phyloP scores from a whole-genome alignment of 1,140 invertebrate genomes.

The Galleria mellonella region DNA sequence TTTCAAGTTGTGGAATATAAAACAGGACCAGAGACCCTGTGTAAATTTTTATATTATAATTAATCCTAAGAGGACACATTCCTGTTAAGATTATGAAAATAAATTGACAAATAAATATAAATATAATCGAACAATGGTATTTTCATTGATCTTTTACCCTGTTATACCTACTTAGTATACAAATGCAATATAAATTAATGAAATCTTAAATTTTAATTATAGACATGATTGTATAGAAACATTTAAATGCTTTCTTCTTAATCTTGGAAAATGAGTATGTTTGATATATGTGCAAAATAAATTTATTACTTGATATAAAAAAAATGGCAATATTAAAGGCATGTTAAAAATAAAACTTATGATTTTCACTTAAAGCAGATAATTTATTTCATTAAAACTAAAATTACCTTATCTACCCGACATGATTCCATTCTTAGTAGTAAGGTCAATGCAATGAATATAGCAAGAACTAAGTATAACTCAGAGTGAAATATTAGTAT shows the following conservation, averaged over 20 bases:
- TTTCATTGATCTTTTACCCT: too few relatives aligned
- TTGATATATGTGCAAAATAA: background rate
- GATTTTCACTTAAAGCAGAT: constrained; percentile 48
- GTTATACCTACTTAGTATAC: too few relatives aligned
- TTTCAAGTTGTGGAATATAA: too few relatives aligned
- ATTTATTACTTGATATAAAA: background rate
- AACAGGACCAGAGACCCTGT: too few relatives aligned
- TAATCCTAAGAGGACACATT: constrained; percentile 45
- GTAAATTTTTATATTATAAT: constrained; percentile 3
- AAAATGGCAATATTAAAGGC: background rate
- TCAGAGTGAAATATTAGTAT: constrained; percentile 41
- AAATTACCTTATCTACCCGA: constrained; percentile 51
- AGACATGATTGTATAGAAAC: too few relatives aligned
- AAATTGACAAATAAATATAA: constrained; percentile 29
- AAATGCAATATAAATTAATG: too few relatives aligned
- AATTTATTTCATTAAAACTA: constrained; percentile 61
- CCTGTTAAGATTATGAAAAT: constrained; percentile 27
- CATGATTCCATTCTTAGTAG: constrained; percentile 50
- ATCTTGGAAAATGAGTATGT: too few relatives aligned
- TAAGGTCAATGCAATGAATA: constrained; percentile 48
- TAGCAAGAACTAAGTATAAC: constrained; percentile 38
- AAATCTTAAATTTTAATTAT: too few relatives aligned
- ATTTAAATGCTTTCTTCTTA: background rate
- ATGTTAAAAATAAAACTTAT: constrained; percentile 29
- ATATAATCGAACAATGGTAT: background rate